Percentiles rank a stretch among this genome's conserved stretches.
These are phyloP conservation scores for Keiferia lycopersicella DNA, from an alignment of 2,888 invertebrate genomes.

Conservation along the genomic window DNA sequence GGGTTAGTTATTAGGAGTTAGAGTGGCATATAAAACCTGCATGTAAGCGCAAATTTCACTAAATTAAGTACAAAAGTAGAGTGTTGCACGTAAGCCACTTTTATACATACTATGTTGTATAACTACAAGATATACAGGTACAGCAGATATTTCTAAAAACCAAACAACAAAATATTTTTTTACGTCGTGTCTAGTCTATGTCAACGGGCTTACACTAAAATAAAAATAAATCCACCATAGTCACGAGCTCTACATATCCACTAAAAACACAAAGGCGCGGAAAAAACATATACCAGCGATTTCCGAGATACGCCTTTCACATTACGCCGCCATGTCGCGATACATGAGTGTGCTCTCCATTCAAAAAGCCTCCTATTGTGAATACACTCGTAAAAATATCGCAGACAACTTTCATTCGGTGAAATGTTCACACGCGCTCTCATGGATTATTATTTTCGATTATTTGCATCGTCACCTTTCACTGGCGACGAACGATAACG, in stretches of 20 bases:
- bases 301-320: slow-evolving; percentile 18
- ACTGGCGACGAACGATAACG: slow-evolving; percentile 33
- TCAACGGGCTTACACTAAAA: neutral
- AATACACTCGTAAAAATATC: slow-evolving; percentile 48
- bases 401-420: slow-evolving; percentile 48
- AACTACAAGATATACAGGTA: too few relatives aligned
- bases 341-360: slow-evolving; percentile 45
- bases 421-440: slow-evolving; percentile 38
- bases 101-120: too few relatives aligned
- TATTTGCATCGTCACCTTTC: slow-evolving; percentile 46
- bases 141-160: too few relatives aligned
- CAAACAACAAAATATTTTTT: too few relatives aligned
- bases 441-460: slow-evolving; percentile 46
- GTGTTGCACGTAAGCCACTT: too few relatives aligned
- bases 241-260: neutral
- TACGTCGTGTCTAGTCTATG: neutral
- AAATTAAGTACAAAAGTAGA: too few relatives aligned
- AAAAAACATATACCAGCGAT: slow-evolving; percentile 1
- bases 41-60: too few relatives aligned
- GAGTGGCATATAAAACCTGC: too few relatives aligned
- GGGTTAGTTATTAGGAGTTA: too few relatives aligned
- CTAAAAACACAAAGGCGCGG: slow-evolving; percentile 5
- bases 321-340: slow-evolving; percentile 35
- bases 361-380: slow-evolving; percentile 50
- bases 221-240: neutral